These are phyloP conservation scores for Chelon auratus DNA, from an alignment of 2,797 vertebrate species.

Conservation along the genomic window DNA sequence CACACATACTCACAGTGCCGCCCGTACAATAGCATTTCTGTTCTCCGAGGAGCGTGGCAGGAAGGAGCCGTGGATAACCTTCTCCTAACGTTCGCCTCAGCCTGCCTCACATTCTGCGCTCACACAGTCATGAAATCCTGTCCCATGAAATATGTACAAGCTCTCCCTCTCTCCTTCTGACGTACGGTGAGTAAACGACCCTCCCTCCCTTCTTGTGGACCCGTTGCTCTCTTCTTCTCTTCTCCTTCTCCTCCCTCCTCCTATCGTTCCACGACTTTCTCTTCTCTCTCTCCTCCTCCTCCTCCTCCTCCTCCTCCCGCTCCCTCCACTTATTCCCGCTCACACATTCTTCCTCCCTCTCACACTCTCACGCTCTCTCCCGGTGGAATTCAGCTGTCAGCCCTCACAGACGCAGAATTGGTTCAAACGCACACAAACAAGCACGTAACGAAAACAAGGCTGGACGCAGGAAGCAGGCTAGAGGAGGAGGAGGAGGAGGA, in stretches of 20 bases:
- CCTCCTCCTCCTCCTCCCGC: conserved; percentile 23
- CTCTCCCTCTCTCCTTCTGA: conserved; percentile 66
- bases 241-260: conserved; percentile 49
- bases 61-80: conserved; percentile 76
- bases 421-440: conserved; percentile 73
- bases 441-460: conserved; percentile 73
- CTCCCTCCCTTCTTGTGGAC: conserved; percentile 56
- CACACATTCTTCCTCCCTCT: conserved; percentile 60
- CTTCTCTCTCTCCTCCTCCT: conserved; percentile 41
- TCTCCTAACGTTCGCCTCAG: conserved; percentile 75
- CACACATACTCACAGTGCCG: conserved; percentile 78
- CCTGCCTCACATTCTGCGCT: conserved; percentile 81
- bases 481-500: conserved; percentile 62
- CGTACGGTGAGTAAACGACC: conserved; percentile 73
- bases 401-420: conserved; percentile 73
- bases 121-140: conserved; percentile 76
- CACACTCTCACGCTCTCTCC: conserved; percentile 71
- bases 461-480: conserved; percentile 74
- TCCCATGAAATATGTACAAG: conserved; percentile 79
- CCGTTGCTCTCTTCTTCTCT: conserved; percentile 59
- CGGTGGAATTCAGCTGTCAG: conserved; percentile 82
- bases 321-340: conserved; percentile 61
- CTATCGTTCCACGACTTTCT: conserved; percentile 65
- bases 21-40: conserved; percentile 86
- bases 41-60: conserved; percentile 76